phyloP scores from a whole-genome alignment of 2,113 vertebrate species.

The Glaucidium brasilianum region DNA sequence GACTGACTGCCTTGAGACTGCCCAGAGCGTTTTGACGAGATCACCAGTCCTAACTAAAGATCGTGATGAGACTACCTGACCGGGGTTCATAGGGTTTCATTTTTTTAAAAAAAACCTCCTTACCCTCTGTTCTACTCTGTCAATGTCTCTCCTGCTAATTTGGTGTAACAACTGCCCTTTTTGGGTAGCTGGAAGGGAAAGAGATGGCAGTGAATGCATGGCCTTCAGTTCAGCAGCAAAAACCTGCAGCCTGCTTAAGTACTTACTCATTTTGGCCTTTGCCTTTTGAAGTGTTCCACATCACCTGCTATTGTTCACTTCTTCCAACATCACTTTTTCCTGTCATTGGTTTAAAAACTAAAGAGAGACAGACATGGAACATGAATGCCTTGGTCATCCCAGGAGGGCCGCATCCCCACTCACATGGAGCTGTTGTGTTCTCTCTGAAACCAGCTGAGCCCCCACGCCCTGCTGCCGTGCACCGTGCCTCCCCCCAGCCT shows the following conservation, averaged over 20 bases:
- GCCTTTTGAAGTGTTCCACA: not conserved
- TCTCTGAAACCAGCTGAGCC: not conserved
- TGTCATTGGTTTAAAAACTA: not conserved
- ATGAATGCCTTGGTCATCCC: not conserved
- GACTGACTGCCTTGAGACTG: not conserved
- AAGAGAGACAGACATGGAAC: not conserved
- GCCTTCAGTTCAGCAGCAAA: not conserved
- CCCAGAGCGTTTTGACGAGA: not conserved
- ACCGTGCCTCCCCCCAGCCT: accelerated
- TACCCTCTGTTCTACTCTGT: not conserved
- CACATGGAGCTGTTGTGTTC: not conserved
- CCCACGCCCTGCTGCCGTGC: not conserved
- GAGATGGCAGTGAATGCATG: not conserved
- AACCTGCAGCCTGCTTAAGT: not conserved
- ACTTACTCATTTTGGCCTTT: not conserved
- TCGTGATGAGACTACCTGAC: not conserved
- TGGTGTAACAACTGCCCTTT: not conserved
- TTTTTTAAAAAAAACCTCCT: not conserved
- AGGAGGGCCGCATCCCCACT: not conserved
- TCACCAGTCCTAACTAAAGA: not conserved
- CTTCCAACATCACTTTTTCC: not conserved
- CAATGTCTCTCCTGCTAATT: not conserved
- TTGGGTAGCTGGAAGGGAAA: not conserved
- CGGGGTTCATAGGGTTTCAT: not conserved
- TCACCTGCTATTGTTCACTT: not conserved